Evolutionary conservation across 2,888 invertebrate genomes (phyloP).

Genomic region (Spilarctia lutea): DNA sequence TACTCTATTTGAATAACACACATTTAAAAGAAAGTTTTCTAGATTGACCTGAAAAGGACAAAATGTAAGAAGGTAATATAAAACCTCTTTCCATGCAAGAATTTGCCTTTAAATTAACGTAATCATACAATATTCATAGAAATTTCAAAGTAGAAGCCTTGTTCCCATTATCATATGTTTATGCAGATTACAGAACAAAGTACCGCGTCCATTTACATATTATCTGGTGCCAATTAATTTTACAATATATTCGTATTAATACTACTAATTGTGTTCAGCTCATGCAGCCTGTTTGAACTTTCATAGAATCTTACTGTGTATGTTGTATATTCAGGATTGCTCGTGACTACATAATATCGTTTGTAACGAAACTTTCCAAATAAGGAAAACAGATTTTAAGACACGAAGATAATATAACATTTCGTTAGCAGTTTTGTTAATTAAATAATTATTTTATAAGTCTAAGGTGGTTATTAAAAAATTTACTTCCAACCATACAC

Average conservation of each 20-base stretch:
- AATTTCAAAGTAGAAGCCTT: constrained; percentile 25
- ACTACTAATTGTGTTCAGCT: constrained; percentile 65
- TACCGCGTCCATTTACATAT: constrained; percentile 72
- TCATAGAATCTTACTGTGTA: constrained; percentile 33
- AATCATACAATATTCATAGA: constrained; percentile 22
- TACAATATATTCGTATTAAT: constrained; percentile 75
- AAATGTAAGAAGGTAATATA: background rate
- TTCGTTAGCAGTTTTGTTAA: background rate
- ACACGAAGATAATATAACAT: background rate
- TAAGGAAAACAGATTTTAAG: background rate
- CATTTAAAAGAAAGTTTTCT: background rate
- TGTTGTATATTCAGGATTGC: constrained; percentile 16
- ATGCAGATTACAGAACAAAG: constrained; percentile 57
- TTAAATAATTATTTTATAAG: background rate
- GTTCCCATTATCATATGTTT: constrained; percentile 41
- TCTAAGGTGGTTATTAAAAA: background rate
- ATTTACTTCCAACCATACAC: background rate
- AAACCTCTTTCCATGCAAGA: background rate
- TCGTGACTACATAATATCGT: background rate
- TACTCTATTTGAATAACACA: background rate
- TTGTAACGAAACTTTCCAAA: background rate
- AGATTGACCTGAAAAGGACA: background rate
- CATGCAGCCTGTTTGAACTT: constrained; percentile 58
- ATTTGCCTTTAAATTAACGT: constrained; percentile 13
- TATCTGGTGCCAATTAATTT: constrained; percentile 77